Conservation (phyloP, 2,113 vertebrate genomes). For the Prolemur simus region DNA sequence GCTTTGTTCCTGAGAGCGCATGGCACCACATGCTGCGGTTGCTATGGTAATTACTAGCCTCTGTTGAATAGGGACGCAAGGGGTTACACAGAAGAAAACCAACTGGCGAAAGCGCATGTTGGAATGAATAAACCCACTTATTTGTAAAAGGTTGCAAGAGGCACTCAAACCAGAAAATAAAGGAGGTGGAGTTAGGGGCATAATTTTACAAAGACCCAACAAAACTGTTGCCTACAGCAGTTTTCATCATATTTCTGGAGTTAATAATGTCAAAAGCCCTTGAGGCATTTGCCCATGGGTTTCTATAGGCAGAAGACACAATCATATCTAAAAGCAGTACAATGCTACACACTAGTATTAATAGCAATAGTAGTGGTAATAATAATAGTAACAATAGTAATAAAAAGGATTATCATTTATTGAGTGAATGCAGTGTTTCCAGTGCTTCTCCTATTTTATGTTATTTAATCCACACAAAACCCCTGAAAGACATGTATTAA, state of each 20-base stretch:
- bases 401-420: background rate
- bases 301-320: background rate
- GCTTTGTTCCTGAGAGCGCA: constrained; percentile 84
- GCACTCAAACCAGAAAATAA: constrained; percentile 74
- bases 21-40: constrained; percentile 84
- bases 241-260: constrained; percentile 51
- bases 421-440: background rate
- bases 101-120: constrained; percentile 77
- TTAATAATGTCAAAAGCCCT: constrained; percentile 47
- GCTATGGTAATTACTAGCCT: constrained; percentile 88
- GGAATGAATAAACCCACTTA: constrained; percentile 80
- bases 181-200: background rate
- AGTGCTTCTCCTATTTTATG: background rate
- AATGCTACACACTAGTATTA: too few species aligned
- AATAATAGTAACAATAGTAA: too few species aligned
- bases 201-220: constrained; percentile 49
- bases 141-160: constrained; percentile 81
- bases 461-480: background rate
- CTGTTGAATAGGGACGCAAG: constrained; percentile 85
- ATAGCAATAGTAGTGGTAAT: too few species aligned
- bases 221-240: background rate
- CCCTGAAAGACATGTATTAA: background rate
- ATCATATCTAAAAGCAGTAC: background rate
- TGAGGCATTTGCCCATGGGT: background rate
- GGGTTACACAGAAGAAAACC: constrained; percentile 83